Percentiles rank a stretch among this genome's conserved stretches.
Conservation (phyloP, 2,797 vertebrate species). For the Ibycter americanus region DNA sequence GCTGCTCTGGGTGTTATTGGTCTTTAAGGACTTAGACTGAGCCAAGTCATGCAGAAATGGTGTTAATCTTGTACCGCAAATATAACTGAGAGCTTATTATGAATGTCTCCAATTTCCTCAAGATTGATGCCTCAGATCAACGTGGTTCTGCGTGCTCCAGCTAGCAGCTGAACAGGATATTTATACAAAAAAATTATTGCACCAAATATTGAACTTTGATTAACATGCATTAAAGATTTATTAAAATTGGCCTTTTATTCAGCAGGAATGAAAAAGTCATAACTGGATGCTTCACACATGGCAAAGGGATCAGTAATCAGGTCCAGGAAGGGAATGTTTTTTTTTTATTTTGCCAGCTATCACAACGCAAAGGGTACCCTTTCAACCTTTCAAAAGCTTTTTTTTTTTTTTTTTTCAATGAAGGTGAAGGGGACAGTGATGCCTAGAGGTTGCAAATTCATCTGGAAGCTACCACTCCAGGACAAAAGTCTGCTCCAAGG, state of each 20-base stretch:
- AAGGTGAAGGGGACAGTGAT: not conserved
- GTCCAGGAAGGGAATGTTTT: not conserved
- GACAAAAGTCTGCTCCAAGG: not conserved
- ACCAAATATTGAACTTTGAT: not conserved
- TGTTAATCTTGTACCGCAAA: conserved; percentile 24
- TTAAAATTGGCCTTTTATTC: not conserved
- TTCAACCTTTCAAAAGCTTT: not conserved
- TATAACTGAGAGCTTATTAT: not conserved
- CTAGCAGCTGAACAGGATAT: not conserved
- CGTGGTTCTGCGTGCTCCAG: not conserved
- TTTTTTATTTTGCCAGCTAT: not conserved
- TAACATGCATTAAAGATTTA: not conserved
- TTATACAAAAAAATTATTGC: not conserved
- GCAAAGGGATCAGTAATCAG: not conserved
- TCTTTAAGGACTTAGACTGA: not conserved
- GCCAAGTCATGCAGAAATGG: not conserved
- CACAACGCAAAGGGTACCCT: not conserved
- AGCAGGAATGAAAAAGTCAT: not conserved
- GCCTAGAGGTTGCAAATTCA: not conserved
- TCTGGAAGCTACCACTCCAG: not conserved
- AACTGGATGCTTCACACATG: not conserved
- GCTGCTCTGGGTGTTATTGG: not conserved
- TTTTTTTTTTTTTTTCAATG: not conserved
- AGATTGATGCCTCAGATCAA: not conserved
- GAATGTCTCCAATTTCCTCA: not conserved